These are phyloP conservation scores for Distichodus sexfasciatus DNA, from an alignment of 2,797 vertebrate species.

Conservation along the genomic window DNA sequence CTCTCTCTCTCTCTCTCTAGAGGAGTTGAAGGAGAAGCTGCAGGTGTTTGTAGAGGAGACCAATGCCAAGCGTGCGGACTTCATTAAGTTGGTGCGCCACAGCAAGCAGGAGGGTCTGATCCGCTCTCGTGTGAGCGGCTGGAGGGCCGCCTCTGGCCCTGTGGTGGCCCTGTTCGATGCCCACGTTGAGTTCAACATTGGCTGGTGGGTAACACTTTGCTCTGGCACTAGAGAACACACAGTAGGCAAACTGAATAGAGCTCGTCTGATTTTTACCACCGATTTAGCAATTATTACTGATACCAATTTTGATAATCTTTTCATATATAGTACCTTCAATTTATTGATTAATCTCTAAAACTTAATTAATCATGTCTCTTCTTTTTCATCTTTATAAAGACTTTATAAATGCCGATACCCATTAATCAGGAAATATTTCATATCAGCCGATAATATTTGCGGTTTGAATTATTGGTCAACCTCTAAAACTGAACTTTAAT, in stretches of 20 bases:
- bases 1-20: constrained; percentile 63
- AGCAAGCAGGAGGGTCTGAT: constrained; percentile 93
- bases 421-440: too few species aligned
- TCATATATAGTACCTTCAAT: too few species aligned
- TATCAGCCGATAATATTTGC: too few species aligned
- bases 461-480: too few species aligned
- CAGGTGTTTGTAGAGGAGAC: constrained; percentile 85
- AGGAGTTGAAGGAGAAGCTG: constrained; percentile 92
- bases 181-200: constrained; percentile 93
- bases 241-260: not conserved
- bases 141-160: constrained; percentile 88
- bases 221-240: not conserved
- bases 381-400: too few species aligned
- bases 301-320: too few species aligned
- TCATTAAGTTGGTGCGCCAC: constrained; percentile 93
- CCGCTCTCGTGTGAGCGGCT: constrained; percentile 93
- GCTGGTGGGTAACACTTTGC: constrained; percentile 82
- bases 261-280: too few species aligned
- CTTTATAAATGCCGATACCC: too few species aligned
- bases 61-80: constrained; percentile 82
- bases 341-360: too few species aligned
- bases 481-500: too few species aligned
- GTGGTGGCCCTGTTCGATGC: constrained; percentile 97
- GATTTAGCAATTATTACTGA: too few species aligned
- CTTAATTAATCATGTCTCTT: too few species aligned